Conservation (phyloP, 2,888 invertebrate genomes). For the Hirudinaria manillensis region DNA sequence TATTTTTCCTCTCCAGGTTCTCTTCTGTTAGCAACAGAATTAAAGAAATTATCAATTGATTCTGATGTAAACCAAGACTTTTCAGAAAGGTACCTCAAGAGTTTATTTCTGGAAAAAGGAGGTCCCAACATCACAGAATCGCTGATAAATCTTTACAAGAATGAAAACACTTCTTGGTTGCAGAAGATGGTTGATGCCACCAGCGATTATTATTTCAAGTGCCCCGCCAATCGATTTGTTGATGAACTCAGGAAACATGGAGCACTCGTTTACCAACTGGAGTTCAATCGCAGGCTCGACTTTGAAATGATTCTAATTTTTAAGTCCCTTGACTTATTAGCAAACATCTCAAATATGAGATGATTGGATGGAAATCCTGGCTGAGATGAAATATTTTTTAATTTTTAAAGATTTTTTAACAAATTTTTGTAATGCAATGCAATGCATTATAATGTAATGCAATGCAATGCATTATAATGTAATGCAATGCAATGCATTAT, state of each 20-base stretch:
- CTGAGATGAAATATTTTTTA: no score
- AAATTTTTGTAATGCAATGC: no score
- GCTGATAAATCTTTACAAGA: neutral
- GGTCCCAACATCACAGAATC: no score
- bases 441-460: no score
- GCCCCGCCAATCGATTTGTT: conserved; percentile 11
- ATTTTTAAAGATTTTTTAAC: no score
- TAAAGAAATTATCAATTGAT: neutral
- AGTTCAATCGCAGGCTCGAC: neutral
- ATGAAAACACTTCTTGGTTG: neutral
- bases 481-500: no score
- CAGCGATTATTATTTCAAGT: conserved; percentile 22
- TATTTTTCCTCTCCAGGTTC: no score
- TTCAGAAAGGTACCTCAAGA: neutral
- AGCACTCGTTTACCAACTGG: conserved; percentile 12
- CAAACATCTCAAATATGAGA: no score
- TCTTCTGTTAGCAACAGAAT: no score
- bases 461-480: no score
- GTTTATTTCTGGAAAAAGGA: neutral
- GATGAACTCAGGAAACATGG: conserved; percentile 12
- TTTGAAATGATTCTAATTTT: neutral
- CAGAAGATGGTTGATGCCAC: conserved; percentile 1
- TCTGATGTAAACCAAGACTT: neutral
- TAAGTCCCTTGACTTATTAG: no score
- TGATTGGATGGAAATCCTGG: no score